phyloP scores from a whole-genome alignment of 2,888 invertebrate genomes.

The Cosmorhoe ocellata region DNA sequence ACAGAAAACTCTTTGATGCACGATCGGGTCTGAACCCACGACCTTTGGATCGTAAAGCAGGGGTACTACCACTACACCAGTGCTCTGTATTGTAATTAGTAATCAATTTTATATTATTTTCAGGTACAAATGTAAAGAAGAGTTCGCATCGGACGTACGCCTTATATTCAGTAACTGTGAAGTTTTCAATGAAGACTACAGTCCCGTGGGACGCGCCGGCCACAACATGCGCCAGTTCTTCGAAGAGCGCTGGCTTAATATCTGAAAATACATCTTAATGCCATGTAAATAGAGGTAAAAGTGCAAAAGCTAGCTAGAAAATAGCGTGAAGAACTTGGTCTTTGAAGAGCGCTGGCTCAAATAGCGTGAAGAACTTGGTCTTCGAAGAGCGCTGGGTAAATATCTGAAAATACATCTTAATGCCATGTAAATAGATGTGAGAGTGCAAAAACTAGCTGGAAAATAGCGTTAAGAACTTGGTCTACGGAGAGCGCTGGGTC shows the following conservation, averaged over 20 bases:
- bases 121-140: conserved; percentile 96
- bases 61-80: too few relatives aligned
- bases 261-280: neutral
- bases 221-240: conserved; percentile 96
- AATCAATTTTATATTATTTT: too few relatives aligned
- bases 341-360: too few relatives aligned
- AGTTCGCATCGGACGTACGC: conserved; percentile 95
- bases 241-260: conserved; percentile 89
- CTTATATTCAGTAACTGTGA: conserved; percentile 99
- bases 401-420: conserved; percentile 2
- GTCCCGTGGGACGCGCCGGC: conserved; percentile 98
- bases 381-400: conserved; percentile 93
- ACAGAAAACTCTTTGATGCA: too few relatives aligned
- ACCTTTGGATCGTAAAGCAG: too few relatives aligned
- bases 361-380: too few relatives aligned
- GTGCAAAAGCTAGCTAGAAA: too few relatives aligned
- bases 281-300: neutral
- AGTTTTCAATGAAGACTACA: conserved; percentile 99
- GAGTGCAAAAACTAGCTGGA: neutral
- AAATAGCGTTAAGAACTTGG: too few relatives aligned
- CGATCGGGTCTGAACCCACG: too few relatives aligned
- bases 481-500: too few relatives aligned
- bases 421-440: neutral
- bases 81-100: too few relatives aligned
- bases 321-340: too few relatives aligned